Evolutionary conservation across 2,113 vertebrate species (phyloP).

Genomic region (Larimichthys polyactis): DNA sequence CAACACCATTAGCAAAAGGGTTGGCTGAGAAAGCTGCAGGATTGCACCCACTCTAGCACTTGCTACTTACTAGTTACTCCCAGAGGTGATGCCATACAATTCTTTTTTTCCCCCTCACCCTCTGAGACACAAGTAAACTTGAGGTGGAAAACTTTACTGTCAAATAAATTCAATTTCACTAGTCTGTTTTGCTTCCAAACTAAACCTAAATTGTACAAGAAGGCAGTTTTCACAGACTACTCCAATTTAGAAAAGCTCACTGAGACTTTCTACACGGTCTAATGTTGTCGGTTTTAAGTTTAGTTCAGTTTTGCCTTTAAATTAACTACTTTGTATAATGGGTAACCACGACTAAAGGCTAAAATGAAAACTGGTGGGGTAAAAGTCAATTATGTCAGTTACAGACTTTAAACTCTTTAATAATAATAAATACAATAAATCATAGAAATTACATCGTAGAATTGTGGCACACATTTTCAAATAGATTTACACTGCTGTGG

Average conservation of each 20-base stretch:
- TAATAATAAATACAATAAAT: neutral
- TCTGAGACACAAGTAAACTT: neutral
- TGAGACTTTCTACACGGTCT: neutral
- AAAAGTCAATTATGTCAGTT: neutral
- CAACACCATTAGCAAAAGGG: constrained; percentile 50
- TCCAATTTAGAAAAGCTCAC: neutral
- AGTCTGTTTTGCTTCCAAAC: neutral
- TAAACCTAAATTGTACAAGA: neutral
- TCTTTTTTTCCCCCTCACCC: neutral
- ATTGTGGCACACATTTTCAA: too few species aligned
- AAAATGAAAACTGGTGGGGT: neutral
- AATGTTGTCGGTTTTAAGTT: neutral
- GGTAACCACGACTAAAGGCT: neutral
- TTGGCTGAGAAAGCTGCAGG: constrained; percentile 25
- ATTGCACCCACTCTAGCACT: constrained; percentile 23
- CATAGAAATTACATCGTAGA: neutral
- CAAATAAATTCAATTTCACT: neutral
- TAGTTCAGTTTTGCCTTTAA: neutral
- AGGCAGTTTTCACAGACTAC: neutral
- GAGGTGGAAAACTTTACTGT: constrained; percentile 7
- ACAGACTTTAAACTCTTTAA: too few species aligned
- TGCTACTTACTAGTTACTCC: constrained; percentile 13
- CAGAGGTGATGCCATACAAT: neutral
- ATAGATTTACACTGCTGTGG: too few species aligned
- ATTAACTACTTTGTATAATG: neutral